phyloP scores from a whole-genome alignment of 2,113 vertebrate species.

The Prinia subflava region DNA sequence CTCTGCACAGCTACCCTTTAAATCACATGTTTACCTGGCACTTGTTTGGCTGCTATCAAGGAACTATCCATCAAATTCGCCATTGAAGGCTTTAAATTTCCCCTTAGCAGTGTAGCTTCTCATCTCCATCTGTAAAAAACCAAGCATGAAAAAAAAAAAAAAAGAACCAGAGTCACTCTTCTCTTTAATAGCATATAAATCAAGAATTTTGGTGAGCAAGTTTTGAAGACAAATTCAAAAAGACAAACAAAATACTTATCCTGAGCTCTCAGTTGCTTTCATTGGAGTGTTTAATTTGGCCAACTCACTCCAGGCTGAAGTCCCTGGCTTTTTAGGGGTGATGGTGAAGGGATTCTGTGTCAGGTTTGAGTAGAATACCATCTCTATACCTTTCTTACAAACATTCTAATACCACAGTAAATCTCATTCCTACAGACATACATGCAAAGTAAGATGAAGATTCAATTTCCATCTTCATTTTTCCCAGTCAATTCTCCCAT shows the following conservation, averaged over 20 bases:
- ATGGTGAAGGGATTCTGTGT: neutral
- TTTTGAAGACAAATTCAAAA: neutral
- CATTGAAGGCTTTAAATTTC: neutral
- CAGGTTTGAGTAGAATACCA: neutral
- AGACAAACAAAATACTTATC: neutral
- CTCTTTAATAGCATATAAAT: neutral
- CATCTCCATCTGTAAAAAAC: neutral
- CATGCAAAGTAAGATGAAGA: neutral
- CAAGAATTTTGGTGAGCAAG: neutral
- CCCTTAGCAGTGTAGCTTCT: neutral
- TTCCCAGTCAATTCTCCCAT: neutral
- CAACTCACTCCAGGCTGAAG: neutral
- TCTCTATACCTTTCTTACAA: neutral
- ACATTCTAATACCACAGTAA: neutral
- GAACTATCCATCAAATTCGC: neutral
- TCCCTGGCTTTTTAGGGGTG: fast-evolving
- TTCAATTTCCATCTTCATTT: neutral
- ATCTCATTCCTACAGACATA: neutral
- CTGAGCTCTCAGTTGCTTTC: neutral
- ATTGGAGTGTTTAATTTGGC: neutral
- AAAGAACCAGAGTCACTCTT: neutral
- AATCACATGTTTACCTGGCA: neutral
- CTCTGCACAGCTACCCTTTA: neutral
- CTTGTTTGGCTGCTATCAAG: neutral
- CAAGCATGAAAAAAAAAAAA: neutral